Conservation (phyloP, 2,888 invertebrate genomes). For the Rapana venosa region DNA sequence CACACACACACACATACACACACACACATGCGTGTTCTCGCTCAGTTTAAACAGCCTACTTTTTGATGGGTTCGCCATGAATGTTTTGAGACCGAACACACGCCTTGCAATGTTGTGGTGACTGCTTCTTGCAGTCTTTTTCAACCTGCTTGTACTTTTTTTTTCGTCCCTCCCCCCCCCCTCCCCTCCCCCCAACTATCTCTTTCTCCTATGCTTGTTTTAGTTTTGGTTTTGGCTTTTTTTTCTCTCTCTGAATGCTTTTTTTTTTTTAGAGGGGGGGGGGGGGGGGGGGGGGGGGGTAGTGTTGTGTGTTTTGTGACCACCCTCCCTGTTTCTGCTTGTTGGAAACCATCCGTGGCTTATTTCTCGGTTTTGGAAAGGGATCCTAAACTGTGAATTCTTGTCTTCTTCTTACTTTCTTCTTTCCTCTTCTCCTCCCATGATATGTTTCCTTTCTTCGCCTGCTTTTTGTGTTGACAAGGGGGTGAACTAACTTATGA, state of each 20-base stretch:
- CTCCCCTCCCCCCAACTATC: not conserved
- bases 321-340: not conserved
- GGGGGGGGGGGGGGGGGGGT: no score
- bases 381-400: not conserved
- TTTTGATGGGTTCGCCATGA: constrained; percentile 34
- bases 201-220: no score
- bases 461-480: no score
- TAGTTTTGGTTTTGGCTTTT: no score
- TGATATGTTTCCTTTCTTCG: not conserved
- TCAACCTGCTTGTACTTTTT: not conserved
- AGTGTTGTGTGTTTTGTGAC: not conserved
- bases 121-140: not conserved
- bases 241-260: no score
- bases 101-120: constrained; percentile 22
- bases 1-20: not conserved
- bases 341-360: not conserved
- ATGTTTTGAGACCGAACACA: constrained; percentile 33
- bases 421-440: not conserved
- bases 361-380: not conserved
- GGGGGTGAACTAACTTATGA: no score
- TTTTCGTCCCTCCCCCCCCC: not conserved
- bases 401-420: not conserved
- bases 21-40: not conserved
- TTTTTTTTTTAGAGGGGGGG: no score
- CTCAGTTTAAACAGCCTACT: constrained; percentile 4